These are phyloP conservation scores for Natrix natrix DNA, from an alignment of 2,797 vertebrate genomes.

Conservation along the genomic window DNA sequence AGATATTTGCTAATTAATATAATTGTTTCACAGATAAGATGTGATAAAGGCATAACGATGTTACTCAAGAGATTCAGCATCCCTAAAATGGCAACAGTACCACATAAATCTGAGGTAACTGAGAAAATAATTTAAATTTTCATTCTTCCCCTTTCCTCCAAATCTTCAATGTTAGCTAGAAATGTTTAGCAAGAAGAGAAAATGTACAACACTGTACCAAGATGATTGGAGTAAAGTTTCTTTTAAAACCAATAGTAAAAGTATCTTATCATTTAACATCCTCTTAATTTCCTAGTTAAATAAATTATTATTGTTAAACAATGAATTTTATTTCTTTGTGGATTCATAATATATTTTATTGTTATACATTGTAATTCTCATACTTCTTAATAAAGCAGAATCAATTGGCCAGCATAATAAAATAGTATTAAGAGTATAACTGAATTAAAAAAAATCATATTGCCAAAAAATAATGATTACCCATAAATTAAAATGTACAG, in stretches of 20 bases:
- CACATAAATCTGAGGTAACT: background rate
- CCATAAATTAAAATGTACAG: conserved; percentile 53
- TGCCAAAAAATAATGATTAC: conserved; percentile 9
- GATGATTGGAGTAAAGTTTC: background rate
- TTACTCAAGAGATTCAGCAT: background rate
- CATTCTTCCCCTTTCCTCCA: background rate
- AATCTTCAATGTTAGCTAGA: background rate
- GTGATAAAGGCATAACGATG: background rate
- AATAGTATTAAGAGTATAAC: background rate
- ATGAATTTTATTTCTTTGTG: background rate
- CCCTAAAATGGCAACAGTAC: background rate
- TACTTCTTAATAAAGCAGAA: background rate
- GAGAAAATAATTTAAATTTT: background rate
- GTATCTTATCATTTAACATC: background rate
- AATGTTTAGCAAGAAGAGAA: background rate
- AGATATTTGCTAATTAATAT: background rate
- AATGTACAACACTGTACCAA: background rate
- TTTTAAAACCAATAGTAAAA: background rate
- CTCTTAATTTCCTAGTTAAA: background rate
- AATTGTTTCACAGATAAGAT: background rate
- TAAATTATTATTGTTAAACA: conserved; percentile 5
- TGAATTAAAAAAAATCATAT: background rate
- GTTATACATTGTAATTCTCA: background rate
- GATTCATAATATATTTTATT: background rate
- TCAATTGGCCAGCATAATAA: background rate